Evolutionary conservation across 2,113 vertebrate species (phyloP).

Genomic region (Odontophorus gujanensis): DNA sequence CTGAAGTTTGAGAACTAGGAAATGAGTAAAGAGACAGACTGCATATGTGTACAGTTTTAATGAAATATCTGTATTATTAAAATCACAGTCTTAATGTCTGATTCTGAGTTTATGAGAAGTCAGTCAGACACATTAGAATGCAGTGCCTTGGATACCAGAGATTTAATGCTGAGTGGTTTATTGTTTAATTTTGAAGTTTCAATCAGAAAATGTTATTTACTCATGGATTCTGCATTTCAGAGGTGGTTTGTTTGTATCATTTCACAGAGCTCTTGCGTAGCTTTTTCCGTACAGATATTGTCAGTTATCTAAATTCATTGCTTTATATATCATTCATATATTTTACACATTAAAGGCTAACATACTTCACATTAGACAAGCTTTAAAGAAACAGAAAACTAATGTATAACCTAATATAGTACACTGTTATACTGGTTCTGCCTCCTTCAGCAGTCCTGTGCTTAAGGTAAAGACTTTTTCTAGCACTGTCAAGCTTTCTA

Average conservation of each 20-base stretch:
- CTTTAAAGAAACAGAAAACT: not conserved
- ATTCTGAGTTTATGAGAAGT: not conserved
- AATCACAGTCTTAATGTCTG: not conserved
- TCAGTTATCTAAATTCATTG: not conserved
- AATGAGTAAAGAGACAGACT: not conserved
- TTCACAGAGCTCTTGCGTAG: not conserved
- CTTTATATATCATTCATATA: not conserved
- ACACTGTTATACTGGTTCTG: not conserved
- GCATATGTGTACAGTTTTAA: accelerated
- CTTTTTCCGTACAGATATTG: not conserved
- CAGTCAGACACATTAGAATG: not conserved
- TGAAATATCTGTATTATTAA: not conserved
- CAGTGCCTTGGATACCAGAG: not conserved
- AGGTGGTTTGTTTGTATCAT: not conserved
- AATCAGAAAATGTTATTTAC: not conserved
- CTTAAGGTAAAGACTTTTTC: not conserved
- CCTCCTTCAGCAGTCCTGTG: not conserved
- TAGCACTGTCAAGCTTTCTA: not conserved
- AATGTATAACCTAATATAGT: accelerated
- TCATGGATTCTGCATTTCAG: not conserved
- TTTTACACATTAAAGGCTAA: not conserved
- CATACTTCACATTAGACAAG: not conserved
- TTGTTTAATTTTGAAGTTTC: not conserved
- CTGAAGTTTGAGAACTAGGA: not conserved
- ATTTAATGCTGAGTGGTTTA: not conserved